Conservation (phyloP, 2,113 vertebrate species). For the Callaeas wilsoni region DNA sequence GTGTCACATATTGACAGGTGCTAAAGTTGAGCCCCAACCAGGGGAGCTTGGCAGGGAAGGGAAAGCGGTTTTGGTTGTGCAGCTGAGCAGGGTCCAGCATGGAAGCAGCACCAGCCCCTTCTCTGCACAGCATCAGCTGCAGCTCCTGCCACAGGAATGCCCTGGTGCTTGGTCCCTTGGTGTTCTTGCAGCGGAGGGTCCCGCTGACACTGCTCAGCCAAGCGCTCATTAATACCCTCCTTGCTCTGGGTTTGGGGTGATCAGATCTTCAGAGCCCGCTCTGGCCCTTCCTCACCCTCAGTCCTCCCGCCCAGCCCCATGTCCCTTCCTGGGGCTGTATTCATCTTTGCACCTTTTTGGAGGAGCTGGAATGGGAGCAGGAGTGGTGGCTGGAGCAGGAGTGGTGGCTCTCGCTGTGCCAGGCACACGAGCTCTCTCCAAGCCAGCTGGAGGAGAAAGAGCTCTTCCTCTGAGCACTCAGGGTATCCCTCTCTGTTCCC, state of each 20-base stretch:
- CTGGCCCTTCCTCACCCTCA: neutral
- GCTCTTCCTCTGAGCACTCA: neutral
- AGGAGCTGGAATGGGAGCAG: neutral
- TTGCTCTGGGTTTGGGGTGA: neutral
- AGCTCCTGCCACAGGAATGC: neutral
- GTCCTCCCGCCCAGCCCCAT: neutral
- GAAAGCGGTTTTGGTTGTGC: neutral
- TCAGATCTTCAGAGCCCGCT: neutral
- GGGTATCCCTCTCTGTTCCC: neutral
- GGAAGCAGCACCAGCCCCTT: rapidly evolving
- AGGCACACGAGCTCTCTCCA: neutral
- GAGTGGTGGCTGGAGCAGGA: neutral
- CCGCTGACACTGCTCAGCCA: neutral
- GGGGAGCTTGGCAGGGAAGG: neutral
- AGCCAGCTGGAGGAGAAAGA: neutral
- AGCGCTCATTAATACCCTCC: neutral
- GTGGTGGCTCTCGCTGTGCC: neutral
- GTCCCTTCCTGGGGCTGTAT: neutral
- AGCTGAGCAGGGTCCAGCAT: neutral
- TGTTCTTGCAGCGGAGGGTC: rapidly evolving
- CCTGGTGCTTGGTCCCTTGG: rapidly evolving
- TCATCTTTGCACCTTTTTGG: neutral
- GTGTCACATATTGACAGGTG: neutral
- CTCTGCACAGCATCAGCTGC: neutral
- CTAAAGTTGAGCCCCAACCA: neutral